Evolutionary conservation across 2,888 invertebrate genomes (phyloP).

Genomic region (Diplolepis rosae): DNA sequence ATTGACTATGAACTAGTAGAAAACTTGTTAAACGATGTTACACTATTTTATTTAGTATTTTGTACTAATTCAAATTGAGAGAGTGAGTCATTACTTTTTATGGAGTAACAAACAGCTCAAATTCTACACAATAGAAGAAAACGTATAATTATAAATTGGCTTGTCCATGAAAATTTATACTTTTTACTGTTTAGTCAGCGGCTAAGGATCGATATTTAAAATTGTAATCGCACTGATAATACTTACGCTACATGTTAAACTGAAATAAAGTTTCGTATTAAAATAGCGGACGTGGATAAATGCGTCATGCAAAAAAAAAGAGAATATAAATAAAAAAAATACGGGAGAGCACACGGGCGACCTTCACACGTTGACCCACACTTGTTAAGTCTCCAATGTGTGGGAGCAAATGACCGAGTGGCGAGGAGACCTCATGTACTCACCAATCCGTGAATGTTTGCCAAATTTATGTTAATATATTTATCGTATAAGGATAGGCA

Average conservation of each 20-base stretch:
- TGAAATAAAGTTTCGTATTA: conserved; percentile 22
- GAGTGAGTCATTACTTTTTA: too few species aligned
- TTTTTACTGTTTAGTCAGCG: background rate
- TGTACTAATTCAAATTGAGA: too few species aligned
- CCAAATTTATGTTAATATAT: conserved; percentile 65
- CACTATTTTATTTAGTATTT: too few species aligned
- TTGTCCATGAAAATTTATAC: background rate
- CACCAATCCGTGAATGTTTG: conserved; percentile 59
- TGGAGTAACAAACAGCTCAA: too few species aligned
- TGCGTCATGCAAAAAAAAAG: conserved; percentile 1
- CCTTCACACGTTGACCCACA: conserved; percentile 58
- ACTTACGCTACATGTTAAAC: background rate
- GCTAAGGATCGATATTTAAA: conserved; percentile 3
- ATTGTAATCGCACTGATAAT: conserved; percentile 13
- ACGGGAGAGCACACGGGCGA: conserved; percentile 28
- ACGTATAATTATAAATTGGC: too few species aligned
- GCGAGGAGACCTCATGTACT: conserved; percentile 23
- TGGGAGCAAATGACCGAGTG: conserved; percentile 20
- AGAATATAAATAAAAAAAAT: background rate
- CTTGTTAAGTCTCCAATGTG: conserved; percentile 28
- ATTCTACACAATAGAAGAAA: too few species aligned
- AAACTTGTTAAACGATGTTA: too few species aligned
- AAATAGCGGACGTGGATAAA: conserved; percentile 3
- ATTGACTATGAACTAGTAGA: too few species aligned
- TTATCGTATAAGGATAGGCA: conserved; percentile 46